phyloP scores from a whole-genome alignment of 30 jellyfish, hydroid and myxozoan species.

The Morbakka virulenta region DNA sequence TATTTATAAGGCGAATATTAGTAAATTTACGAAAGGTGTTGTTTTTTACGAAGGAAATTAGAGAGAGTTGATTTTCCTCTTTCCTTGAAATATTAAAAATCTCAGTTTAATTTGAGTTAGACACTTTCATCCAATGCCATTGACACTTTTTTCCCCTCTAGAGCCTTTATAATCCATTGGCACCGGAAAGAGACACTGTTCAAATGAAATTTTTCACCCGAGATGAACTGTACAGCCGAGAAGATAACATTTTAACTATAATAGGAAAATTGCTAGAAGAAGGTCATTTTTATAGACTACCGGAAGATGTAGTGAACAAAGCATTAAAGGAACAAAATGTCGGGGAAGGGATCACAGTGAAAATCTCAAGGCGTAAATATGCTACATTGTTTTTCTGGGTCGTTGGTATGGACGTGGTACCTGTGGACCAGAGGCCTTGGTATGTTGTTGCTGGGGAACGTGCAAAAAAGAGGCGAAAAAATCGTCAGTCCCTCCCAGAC shows the following conservation, averaged over 20 bases:
- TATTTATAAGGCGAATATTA: no score
- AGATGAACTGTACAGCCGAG: conserved; percentile 28
- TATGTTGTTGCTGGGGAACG: conserved; percentile 58
- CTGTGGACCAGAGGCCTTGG: conserved; percentile 56
- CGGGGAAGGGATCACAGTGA: conserved; percentile 46
- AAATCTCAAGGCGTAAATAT: conserved; percentile 46
- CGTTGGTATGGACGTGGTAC: conserved; percentile 71
- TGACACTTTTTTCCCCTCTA: no score
- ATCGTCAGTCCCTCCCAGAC: conserved; percentile 10
- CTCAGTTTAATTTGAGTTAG: no score
- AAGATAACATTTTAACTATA: conserved; percentile 1
- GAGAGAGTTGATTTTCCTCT: no score
- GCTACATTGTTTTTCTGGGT: conserved; percentile 64
- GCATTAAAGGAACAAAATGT: conserved; percentile 60
- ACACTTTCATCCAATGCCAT: no score
- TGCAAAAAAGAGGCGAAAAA: conserved; percentile 18
- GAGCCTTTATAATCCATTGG: conserved; percentile 69
- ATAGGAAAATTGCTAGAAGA: conserved; percentile 17
- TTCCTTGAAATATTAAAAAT: no score
- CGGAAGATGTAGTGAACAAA: conserved; percentile 46
- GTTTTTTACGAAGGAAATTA: no score
- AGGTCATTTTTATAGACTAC: conserved; percentile 60
- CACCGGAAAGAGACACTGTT: conserved; percentile 68
- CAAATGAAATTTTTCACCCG: conserved; percentile 54
- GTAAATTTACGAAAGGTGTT: no score